These are phyloP conservation scores for Mermis nigrescens DNA, from an alignment of 2,888 invertebrate species.

Conservation along the genomic window DNA sequence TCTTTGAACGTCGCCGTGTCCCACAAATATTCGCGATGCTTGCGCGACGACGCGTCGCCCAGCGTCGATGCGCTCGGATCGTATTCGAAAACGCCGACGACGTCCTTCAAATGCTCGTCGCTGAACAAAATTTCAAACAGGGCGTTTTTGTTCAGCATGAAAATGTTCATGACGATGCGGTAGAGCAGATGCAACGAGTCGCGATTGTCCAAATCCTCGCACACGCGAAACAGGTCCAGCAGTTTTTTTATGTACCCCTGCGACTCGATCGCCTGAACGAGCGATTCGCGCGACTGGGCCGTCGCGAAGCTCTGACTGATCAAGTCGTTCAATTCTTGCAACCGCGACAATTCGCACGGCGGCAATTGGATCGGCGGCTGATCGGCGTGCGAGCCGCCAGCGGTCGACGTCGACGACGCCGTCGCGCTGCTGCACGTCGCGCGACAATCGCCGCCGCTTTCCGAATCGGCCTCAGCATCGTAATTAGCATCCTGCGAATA, in stretches of 20 bases:
- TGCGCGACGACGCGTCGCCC: constrained; percentile 27
- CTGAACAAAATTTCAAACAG: constrained; percentile 85
- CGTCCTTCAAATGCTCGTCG: constrained; percentile 83
- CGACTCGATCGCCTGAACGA: constrained; percentile 73
- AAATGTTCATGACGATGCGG: constrained; percentile 95
- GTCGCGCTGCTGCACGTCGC: background rate
- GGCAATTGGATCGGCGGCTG: constrained; percentile 79
- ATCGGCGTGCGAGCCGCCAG: background rate
- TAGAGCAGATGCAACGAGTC: constrained; percentile 81
- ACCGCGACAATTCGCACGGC: constrained; percentile 70
- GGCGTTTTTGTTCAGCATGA: constrained; percentile 87
- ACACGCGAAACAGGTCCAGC: constrained; percentile 79
- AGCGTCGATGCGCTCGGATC: constrained; percentile 46
- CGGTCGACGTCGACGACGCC: background rate
- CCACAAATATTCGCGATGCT: constrained; percentile 83
- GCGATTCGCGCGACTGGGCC: constrained; percentile 74
- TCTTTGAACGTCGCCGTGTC: constrained; percentile 52
- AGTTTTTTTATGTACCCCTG: constrained; percentile 88
- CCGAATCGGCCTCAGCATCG: constrained; percentile 52
- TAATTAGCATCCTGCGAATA: no score
- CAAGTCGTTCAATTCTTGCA: constrained; percentile 77
- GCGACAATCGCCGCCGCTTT: constrained; percentile 56
- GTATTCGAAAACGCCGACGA: constrained; percentile 92
- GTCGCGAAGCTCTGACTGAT: constrained; percentile 51
- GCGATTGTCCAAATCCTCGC: constrained; percentile 84